phyloP scores from a whole-genome alignment of 2,888 invertebrate genomes.

The Temnothorax unifasciatus region DNA sequence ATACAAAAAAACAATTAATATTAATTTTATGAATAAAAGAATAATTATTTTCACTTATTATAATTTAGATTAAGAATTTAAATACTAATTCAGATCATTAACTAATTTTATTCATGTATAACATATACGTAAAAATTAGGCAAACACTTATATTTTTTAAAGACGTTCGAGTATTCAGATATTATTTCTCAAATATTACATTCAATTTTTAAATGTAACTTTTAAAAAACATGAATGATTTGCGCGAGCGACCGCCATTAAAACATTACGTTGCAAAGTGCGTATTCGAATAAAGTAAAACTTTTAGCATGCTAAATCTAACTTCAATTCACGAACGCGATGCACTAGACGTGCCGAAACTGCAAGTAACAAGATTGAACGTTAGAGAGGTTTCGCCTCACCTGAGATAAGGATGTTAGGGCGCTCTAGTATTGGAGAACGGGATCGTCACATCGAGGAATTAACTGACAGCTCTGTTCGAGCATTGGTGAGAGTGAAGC shows the following conservation, averaged over 20 bases:
- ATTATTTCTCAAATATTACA: too few species aligned
- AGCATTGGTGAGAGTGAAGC: conserved; percentile 61
- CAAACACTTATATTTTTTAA: not conserved
- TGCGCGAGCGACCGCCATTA: not conserved
- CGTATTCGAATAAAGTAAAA: not conserved
- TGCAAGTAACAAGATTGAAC: conserved; percentile 31
- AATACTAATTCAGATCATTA: not conserved
- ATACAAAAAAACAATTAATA: not conserved
- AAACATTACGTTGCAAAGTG: not conserved
- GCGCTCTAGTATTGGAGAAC: conserved; percentile 17
- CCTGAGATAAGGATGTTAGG: conserved; percentile 46
- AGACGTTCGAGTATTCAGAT: not conserved
- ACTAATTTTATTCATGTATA: not conserved
- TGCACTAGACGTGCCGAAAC: conserved; percentile 31
- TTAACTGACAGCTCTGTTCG: conserved; percentile 43
- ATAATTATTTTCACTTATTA: not conserved
- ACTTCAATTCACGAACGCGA: conserved; percentile 18
- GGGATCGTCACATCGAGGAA: conserved; percentile 44
- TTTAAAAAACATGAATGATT: not conserved
- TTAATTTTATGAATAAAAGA: not conserved
- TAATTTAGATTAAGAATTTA: not conserved
- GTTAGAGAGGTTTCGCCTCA: conserved; percentile 4
- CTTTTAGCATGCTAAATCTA: not conserved
- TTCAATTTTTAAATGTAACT: not conserved
- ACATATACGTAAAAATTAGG: not conserved